These are phyloP conservation scores for Leucophora obtusa DNA, from an alignment of 2,888 invertebrate species.

Conservation along the genomic window DNA sequence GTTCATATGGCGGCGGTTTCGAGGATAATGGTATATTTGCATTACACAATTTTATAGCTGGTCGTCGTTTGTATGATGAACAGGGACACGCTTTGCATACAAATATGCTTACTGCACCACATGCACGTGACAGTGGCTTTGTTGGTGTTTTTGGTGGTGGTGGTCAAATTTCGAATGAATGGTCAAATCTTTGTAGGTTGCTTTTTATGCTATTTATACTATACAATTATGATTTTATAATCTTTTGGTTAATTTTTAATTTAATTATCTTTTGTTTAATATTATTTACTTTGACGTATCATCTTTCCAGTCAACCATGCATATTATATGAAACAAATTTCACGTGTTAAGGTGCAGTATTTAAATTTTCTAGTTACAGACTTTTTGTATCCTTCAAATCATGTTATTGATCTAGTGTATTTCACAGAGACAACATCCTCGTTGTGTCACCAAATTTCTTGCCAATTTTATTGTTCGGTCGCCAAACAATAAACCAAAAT, in stretches of 20 bases:
- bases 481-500: too few species aligned
- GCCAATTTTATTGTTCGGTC: too few species aligned
- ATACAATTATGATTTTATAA: slow-evolving; percentile 17
- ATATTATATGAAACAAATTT: too few species aligned
- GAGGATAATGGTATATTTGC: slow-evolving; percentile 77
- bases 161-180: slow-evolving; percentile 71
- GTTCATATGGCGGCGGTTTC: slow-evolving; percentile 66
- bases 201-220: slow-evolving; percentile 70
- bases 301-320: too few species aligned
- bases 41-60: slow-evolving; percentile 76
- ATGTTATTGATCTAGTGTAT: too few species aligned
- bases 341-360: too few species aligned
- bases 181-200: slow-evolving; percentile 79
- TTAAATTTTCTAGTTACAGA: too few species aligned
- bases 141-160: slow-evolving; percentile 74
- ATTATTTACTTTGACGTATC: background rate
- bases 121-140: slow-evolving; percentile 74
- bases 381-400: too few species aligned
- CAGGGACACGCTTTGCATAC: slow-evolving; percentile 65
- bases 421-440: too few species aligned
- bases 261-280: background rate
- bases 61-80: slow-evolving; percentile 74
- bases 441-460: too few species aligned
- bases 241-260: background rate
- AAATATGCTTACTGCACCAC: slow-evolving; percentile 66